These are phyloP conservation scores for Scolopax mira DNA, from an alignment of 2,113 vertebrate species.

Conservation along the genomic window DNA sequence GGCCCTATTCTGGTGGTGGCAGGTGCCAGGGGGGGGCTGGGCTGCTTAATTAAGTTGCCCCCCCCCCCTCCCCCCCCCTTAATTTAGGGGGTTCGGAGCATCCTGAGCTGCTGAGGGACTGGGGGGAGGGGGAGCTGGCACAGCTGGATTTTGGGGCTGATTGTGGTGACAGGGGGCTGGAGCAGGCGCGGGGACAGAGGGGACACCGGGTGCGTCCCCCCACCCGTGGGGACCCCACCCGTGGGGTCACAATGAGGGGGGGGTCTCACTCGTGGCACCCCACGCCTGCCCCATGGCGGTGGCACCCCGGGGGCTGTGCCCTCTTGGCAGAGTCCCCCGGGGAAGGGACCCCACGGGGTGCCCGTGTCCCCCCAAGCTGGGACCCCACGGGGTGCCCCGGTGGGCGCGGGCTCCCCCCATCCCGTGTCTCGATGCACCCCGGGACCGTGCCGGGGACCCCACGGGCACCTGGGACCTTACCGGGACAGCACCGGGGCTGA, in stretches of 20 bases:
- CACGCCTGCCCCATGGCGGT: too few species aligned
- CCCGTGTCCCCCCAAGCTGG: background rate
- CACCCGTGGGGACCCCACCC: background rate
- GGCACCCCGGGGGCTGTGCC: background rate
- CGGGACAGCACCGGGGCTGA: background rate
- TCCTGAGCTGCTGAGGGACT: fast-evolving
- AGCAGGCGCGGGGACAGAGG: background rate
- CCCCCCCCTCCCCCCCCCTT: too few species aligned
- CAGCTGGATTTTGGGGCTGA: background rate
- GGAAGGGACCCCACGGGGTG: background rate
- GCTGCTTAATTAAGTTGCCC: background rate
- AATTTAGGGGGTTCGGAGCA: background rate
- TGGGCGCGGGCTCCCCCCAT: fast-evolving
- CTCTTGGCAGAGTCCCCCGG: background rate
- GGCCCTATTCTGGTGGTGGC: background rate
- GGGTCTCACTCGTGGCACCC: background rate
- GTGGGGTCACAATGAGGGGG: background rate
- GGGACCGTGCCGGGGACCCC: too few species aligned
- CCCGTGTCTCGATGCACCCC: background rate
- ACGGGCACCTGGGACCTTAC: too few species aligned
- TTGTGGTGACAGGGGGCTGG: fast-evolving
- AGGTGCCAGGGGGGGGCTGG: background rate
- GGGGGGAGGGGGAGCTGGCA: too few species aligned
- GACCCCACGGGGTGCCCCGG: fast-evolving
- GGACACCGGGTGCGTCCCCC: background rate